Conservation (phyloP, 2,888 invertebrate genomes). For the Rhingia rostrata region DNA sequence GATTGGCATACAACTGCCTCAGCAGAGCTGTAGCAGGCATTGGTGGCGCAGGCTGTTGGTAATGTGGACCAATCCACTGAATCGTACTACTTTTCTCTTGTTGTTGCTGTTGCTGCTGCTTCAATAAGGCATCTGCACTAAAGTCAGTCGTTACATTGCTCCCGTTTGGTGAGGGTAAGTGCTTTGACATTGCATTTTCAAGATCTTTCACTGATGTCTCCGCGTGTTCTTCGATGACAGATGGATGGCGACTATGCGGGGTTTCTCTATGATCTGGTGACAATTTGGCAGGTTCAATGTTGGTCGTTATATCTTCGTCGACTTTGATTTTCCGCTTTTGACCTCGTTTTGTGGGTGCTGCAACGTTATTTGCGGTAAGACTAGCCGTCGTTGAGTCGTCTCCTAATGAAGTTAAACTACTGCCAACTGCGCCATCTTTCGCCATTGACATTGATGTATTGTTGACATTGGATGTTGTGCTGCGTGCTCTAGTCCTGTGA, state of each 20-base stretch:
- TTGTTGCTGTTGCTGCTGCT: slow-evolving; percentile 86
- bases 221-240: slow-evolving; percentile 81
- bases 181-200: slow-evolving; percentile 98
- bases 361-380: slow-evolving; percentile 76
- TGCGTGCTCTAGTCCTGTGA: slow-evolving; percentile 78
- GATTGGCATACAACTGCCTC: slow-evolving; percentile 94
- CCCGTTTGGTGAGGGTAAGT: slow-evolving; percentile 87
- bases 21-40: slow-evolving; percentile 95
- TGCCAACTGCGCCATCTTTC: slow-evolving; percentile 78
- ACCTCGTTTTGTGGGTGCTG: slow-evolving; percentile 82
- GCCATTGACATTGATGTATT: slow-evolving; percentile 78
- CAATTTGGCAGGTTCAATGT: slow-evolving; percentile 82
- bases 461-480: slow-evolving; percentile 78
- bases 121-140: slow-evolving; percentile 92
- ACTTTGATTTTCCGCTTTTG: slow-evolving; percentile 86
- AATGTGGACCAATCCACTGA: slow-evolving; percentile 95
- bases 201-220: slow-evolving; percentile 88
- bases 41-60: slow-evolving; percentile 84
- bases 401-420: slow-evolving; percentile 57
- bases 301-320: slow-evolving; percentile 83
- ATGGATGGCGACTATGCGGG: slow-evolving; percentile 81
- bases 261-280: slow-evolving; percentile 83
- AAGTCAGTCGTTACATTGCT: slow-evolving; percentile 91
- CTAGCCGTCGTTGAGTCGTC: slow-evolving; percentile 77
- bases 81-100: slow-evolving; percentile 87